phyloP scores from a whole-genome alignment of 92 coral and sea anemone genomes.

The Phymanthus crucifer region DNA sequence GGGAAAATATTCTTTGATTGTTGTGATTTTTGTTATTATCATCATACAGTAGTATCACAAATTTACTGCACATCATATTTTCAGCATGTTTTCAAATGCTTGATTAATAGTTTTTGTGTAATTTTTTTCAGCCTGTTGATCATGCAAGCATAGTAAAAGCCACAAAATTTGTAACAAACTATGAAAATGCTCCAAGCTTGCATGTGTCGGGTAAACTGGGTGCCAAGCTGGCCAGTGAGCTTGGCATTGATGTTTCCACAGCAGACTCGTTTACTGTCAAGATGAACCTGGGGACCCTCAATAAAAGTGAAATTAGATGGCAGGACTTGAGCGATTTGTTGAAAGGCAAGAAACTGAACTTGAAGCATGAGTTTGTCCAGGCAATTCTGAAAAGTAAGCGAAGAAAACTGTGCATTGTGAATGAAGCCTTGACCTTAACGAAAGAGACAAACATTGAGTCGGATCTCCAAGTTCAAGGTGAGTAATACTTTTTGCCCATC shows the following conservation, averaged over 20 bases:
- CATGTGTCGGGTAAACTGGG: constrained; percentile 87
- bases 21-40: too few species aligned
- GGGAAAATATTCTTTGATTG: too few species aligned
- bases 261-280: constrained; percentile 72
- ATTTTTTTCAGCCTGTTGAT: constrained; percentile 63
- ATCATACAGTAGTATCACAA: too few species aligned
- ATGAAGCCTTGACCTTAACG: constrained; percentile 59
- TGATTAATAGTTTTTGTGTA: not conserved
- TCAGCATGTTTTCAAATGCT: too few species aligned
- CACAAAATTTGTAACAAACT: constrained; percentile 64
- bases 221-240: constrained; percentile 80
- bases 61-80: too few species aligned
- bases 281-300: constrained; percentile 84
- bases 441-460: constrained; percentile 60
- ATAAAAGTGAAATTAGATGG: constrained; percentile 75
- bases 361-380: constrained; percentile 81
- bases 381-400: constrained; percentile 53
- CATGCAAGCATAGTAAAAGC: constrained; percentile 39
- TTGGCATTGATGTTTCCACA: constrained; percentile 78
- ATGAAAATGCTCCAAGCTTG: constrained; percentile 82
- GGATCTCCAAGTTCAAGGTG: constrained; percentile 67
- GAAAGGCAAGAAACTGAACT: constrained; percentile 49
- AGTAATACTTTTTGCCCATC: too few species aligned
- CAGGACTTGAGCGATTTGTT: constrained; percentile 57
- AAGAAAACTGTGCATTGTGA: constrained; percentile 67